phyloP scores from a whole-genome alignment of 2,888 invertebrate species.

The Spatulosminthurus flaviceps region DNA sequence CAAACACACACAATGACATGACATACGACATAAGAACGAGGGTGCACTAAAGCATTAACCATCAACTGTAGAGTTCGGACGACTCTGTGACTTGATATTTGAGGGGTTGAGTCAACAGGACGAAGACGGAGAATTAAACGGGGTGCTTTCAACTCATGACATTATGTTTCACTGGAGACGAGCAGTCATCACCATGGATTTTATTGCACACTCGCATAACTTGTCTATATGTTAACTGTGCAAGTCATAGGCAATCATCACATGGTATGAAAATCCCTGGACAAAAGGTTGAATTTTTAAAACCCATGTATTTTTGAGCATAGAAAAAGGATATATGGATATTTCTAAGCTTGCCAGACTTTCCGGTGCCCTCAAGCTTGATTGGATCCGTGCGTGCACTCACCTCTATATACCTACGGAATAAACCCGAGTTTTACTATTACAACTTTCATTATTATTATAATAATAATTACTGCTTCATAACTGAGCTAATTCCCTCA shows the following conservation, averaged over 20 bases:
- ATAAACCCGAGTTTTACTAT: background rate
- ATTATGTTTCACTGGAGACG: background rate
- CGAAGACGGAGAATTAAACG: background rate
- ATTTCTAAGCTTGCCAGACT: too few relatives aligned
- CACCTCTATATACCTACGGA: too few relatives aligned
- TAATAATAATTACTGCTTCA: background rate
- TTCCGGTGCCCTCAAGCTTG: too few relatives aligned
- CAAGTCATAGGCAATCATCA: too few relatives aligned
- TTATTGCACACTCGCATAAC: background rate
- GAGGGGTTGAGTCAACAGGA: background rate
- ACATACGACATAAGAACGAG: background rate
- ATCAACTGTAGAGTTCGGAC: background rate
- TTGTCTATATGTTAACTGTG: background rate
- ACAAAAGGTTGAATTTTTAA: too few relatives aligned
- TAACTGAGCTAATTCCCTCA: background rate
- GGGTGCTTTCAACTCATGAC: background rate
- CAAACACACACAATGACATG: conserved; percentile 4
- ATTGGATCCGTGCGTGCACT: background rate
- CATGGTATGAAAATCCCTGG: too few relatives aligned
- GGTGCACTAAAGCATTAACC: background rate
- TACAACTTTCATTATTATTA: background rate
- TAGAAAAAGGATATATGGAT: too few relatives aligned
- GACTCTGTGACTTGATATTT: background rate
- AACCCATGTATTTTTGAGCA: too few relatives aligned
- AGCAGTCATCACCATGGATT: background rate